Conservation (phyloP, 1,140 invertebrate species). For the Drosophila mauritiana region DNA sequence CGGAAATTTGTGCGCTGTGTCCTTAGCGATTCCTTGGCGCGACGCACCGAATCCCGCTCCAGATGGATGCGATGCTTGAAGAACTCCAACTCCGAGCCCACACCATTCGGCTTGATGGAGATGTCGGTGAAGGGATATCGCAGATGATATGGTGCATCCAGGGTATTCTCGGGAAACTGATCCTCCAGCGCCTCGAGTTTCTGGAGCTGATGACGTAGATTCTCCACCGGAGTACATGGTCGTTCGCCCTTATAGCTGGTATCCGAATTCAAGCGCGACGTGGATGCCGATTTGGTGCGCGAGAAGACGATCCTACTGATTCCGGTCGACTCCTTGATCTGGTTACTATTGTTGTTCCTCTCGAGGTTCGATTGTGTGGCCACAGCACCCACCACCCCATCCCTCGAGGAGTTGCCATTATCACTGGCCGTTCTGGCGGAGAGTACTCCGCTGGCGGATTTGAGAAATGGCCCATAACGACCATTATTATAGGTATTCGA, state of each 20-base stretch:
- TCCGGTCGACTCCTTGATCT: constrained; percentile 26
- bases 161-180: constrained; percentile 89
- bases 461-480: constrained; percentile 51
- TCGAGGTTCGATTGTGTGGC: constrained; percentile 53
- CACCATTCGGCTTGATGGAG: constrained; percentile 78
- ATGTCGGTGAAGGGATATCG: constrained; percentile 90
- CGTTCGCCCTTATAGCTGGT: constrained; percentile 72
- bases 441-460: neutral
- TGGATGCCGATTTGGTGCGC: constrained; percentile 88
- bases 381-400: constrained; percentile 9
- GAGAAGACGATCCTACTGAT: constrained; percentile 87
- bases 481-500: constrained; percentile 78
- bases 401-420: constrained; percentile 78
- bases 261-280: constrained; percentile 86
- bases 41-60: constrained; percentile 90
- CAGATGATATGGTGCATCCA: constrained; percentile 90
- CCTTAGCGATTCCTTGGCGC: constrained; percentile 89
- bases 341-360: constrained; percentile 68
- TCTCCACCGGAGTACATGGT: constrained; percentile 90
- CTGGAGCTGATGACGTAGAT: constrained; percentile 90
- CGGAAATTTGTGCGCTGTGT: constrained; percentile 78
- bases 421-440: constrained; percentile 53
- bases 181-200: constrained; percentile 92
- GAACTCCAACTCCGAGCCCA: constrained; percentile 89
- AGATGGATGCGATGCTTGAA: constrained; percentile 91